These are phyloP conservation scores for Fragum whitleyi DNA, from an alignment of 2,888 invertebrate genomes.

Conservation along the genomic window DNA sequence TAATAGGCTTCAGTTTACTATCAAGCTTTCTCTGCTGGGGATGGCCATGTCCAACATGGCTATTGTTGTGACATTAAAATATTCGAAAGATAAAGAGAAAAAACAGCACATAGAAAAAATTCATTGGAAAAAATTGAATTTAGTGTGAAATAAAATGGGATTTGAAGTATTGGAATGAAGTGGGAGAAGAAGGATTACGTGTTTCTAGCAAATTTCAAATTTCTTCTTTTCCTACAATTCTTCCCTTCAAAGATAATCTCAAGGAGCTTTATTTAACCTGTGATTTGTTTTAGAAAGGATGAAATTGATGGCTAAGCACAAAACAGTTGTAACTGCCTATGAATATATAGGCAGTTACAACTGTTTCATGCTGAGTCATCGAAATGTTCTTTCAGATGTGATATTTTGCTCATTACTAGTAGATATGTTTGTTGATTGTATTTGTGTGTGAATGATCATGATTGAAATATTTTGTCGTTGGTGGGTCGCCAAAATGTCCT, in stretches of 20 bases:
- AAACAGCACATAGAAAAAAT: too few relatives aligned
- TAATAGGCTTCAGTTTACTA: too few relatives aligned
- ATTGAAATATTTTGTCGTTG: neutral
- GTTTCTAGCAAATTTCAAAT: neutral
- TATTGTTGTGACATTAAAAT: too few relatives aligned
- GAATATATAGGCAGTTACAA: too few relatives aligned
- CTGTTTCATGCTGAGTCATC: too few relatives aligned
- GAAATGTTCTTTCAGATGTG: neutral
- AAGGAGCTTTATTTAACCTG: neutral
- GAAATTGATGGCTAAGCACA: too few relatives aligned
- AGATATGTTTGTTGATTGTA: neutral
- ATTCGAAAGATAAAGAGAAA: too few relatives aligned
- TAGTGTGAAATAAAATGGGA: too few relatives aligned
- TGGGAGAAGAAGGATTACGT: neutral
- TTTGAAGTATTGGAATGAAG: neutral
- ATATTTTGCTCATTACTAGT: neutral
- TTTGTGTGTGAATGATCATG: neutral
- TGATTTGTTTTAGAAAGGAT: neutral
- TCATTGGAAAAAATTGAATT: too few relatives aligned
- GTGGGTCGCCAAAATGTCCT: neutral
- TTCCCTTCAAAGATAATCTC: neutral
- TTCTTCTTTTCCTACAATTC: constrained; percentile 5
- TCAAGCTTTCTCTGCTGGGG: too few relatives aligned
- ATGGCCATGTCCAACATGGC: too few relatives aligned
- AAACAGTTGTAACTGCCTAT: too few relatives aligned